These are phyloP conservation scores for Xanthia togata DNA, from an alignment of 2,888 invertebrate species.

Conservation along the genomic window DNA sequence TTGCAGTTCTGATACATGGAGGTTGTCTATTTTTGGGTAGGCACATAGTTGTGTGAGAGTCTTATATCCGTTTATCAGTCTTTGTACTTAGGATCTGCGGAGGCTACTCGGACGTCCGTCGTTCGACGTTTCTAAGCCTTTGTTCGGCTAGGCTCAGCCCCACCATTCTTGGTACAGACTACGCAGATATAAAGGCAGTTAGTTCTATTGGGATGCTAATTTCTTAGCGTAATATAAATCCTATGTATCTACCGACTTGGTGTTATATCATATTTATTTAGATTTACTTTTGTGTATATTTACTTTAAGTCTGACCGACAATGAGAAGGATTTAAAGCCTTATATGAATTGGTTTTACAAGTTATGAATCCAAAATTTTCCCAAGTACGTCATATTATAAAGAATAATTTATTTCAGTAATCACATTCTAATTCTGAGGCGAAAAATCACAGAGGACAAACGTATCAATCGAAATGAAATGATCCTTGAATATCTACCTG, in stretches of 20 bases:
- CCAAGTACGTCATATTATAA: no score
- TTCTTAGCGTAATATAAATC: slow-evolving; percentile 24
- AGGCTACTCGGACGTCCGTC: slow-evolving; percentile 37
- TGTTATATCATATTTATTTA: background rate
- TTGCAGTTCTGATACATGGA: background rate
- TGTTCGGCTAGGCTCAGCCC: slow-evolving; percentile 55
- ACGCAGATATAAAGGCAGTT: slow-evolving; percentile 9
- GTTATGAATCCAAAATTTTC: background rate
- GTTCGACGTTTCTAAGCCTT: slow-evolving; percentile 52
- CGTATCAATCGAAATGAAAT: slow-evolving; percentile 11
- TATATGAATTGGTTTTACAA: background rate
- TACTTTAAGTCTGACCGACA: background rate
- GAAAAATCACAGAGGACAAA: background rate
- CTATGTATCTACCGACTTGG: background rate
- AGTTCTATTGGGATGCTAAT: slow-evolving; percentile 50
- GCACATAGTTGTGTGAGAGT: slow-evolving; percentile 21
- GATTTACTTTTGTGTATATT: background rate
- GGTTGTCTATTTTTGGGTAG: slow-evolving; percentile 25
- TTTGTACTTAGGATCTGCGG: slow-evolving; percentile 57
- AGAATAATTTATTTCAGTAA: background rate
- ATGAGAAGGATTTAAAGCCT: background rate
- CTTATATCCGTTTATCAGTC: slow-evolving; percentile 57
- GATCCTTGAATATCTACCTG: slow-evolving; percentile 1
- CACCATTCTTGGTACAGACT: slow-evolving; percentile 24
- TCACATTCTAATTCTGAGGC: background rate